A percentile compares a stretch with the other conserved stretches of the same genome.
Conservation (phyloP, 2,113 vertebrate species). For the Bombycilla garrulus region DNA sequence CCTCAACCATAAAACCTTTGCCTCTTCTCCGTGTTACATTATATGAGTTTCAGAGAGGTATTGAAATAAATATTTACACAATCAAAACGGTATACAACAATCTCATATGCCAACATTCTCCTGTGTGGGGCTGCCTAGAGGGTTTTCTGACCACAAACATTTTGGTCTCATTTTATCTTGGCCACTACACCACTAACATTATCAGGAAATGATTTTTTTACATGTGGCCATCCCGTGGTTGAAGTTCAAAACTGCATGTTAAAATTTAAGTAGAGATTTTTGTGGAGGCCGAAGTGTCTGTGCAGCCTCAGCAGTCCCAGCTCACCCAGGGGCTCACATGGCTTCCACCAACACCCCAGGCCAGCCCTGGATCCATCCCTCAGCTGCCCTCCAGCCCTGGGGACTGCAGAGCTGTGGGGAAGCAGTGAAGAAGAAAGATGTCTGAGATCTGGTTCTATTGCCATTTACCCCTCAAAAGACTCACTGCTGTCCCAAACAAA, state of each 20-base stretch:
- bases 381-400: not conserved
- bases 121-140: not conserved
- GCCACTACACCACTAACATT: too few species aligned
- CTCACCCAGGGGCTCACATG: not conserved
- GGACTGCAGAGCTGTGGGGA: fast-evolving
- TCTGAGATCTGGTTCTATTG: not conserved
- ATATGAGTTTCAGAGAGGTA: not conserved
- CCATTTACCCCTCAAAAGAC: not conserved
- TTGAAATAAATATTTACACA: not conserved
- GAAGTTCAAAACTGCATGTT: conserved; percentile 33
- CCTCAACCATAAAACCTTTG: not conserved
- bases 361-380: not conserved
- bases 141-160: not conserved
- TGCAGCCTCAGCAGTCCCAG: not conserved
- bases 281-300: not conserved
- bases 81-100: not conserved
- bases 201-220: not conserved
- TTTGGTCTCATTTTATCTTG: not conserved
- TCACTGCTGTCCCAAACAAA: not conserved
- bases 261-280: not conserved
- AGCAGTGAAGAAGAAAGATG: not conserved
- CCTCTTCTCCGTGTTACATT: not conserved
- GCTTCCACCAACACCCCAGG: not conserved
- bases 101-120: not conserved
- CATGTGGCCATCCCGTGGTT: conserved; percentile 55